Evolutionary conservation across 35 echinoderm and acorn worm species (phyloP), one percentile per base, ranked within the genome.

Genomic region (Heliocidaris erythrogramma): DNA sequence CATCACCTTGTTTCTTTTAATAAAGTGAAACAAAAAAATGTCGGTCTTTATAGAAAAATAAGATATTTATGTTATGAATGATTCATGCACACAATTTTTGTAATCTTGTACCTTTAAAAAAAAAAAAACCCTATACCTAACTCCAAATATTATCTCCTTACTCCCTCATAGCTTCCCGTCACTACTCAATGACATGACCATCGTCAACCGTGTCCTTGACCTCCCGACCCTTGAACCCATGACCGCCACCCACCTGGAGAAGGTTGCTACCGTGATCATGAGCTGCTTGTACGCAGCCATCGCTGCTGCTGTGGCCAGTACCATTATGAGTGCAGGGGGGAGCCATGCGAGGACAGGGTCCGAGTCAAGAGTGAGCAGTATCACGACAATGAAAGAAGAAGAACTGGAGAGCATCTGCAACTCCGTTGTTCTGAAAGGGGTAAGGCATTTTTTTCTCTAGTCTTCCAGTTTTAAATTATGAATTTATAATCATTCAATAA

Each of bases 191-290:
- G 98, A 97, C 93, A 99, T 99, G 96, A 97, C 94, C 59, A 99
- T 99, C 49, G 98, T 99, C 13, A 96, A 96, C 87, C 96, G 97
- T 9, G 97, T 96, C 65, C 96, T 99, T 0, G 94, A 96, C 90
- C 95, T 99, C 29, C 98, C 98, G 18, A 99, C 97, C 59, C 94
- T 99, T 47, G 98, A 99, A 94, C 97, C 97, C 91, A 96, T 99
- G 96, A 99, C 98, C 85, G 93, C 97, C 30, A 69, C 84, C 60
- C 98, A 97, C 95, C 93, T 99, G 35, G 97, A 97, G 94, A 97
- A 99, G 86, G 69, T 97, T 10, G 95, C 95, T 60, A 99, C 98
- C 30, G 95, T 99, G 48, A 96, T 97, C 50, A 99, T 99, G 96
- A 99, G 98, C 59, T 99, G 98, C 65, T 92, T 99, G 53, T 99